Base-by-base conservation (phyloP, 2,797 vertebrate genomes). In the Pelochelys cantorii region DNA sequence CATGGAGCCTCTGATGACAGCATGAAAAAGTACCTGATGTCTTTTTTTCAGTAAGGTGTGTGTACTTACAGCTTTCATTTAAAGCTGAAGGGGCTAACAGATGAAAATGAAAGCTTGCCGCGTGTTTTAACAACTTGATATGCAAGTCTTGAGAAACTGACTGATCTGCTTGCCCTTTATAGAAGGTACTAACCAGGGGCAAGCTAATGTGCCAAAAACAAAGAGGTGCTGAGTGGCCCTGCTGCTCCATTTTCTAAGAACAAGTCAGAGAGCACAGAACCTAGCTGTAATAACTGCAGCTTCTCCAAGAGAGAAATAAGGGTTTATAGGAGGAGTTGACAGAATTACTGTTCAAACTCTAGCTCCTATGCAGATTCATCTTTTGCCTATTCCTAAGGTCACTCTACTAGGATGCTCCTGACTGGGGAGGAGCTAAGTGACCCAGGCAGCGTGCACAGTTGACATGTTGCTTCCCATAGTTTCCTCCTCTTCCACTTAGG, bases 91-190 rank as follows among this genome's bases (percentile, higher is more conserved):
- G 78, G 34, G 87, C 90, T 90, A 37, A 89, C 77, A 84, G 29
- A 37, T 56, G 79, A 54, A 86, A 65, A 87, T 92, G 84, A 91
- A 83, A 87, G 84, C 37, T 62, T 85, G 4, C 27, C 27, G 79
- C 34, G 89, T 57, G 52, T 65, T 90, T 57, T 71, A 83, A 18
- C 22, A 91, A 85, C 60, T 68, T 78, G 31, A 92, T 31, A 84
- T 2, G 34, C 71, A 94, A 53, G 59, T 92, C 92, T 31, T 52
- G 31, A 89, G 2, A 0, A 55, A 68, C 20, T 9, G 5, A n/a
- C 65, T 68, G n/a, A 34, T 59, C 77, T 88, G 79, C 42, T 92
- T 82, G 92, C 15, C 13, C 56, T 87, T 88, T 92, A 92, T 90
- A 57, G n/a, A 88, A 80, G 22, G n/a, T 34, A 11, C 4, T 13